Conservation (phyloP, 2,113 vertebrate genomes). For the Perca flavescens region DNA sequence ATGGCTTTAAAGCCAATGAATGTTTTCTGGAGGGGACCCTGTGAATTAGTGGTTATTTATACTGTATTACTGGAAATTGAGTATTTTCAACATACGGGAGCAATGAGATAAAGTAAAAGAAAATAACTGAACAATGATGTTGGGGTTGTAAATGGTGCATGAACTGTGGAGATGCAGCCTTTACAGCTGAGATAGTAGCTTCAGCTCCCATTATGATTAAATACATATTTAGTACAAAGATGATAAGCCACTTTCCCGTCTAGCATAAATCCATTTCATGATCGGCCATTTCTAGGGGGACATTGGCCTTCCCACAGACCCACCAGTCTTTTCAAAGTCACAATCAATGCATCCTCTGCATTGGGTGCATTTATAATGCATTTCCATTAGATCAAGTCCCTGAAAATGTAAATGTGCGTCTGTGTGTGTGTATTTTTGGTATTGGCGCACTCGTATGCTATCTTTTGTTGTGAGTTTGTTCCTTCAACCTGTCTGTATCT, state of each 20-base stretch:
- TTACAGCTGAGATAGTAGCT: not conserved
- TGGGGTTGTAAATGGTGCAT: slow-evolving; percentile 1
- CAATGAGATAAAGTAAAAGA: slow-evolving; percentile 3
- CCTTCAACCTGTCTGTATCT: slow-evolving; percentile 17
- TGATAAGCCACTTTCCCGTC: slow-evolving; percentile 32
- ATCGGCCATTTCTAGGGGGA: slow-evolving; percentile 30
- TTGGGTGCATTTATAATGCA: slow-evolving; percentile 27
- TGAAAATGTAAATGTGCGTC: slow-evolving; percentile 9
- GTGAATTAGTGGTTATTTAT: not conserved
- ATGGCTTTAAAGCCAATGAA: not conserved
- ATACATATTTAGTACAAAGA: slow-evolving; percentile 45
- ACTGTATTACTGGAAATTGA: not conserved
- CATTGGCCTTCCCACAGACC: slow-evolving; percentile 28
- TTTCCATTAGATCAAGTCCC: slow-evolving; percentile 20
- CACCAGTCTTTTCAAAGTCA: slow-evolving; percentile 28
- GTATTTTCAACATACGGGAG: not conserved
- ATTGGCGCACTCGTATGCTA: slow-evolving; percentile 1
- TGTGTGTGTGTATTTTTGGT: slow-evolving; percentile 20
- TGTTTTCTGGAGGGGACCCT: not conserved
- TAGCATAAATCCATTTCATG: slow-evolving; percentile 32
- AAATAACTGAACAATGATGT: not conserved
- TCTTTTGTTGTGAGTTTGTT: not conserved
- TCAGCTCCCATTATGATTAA: slow-evolving; percentile 19
- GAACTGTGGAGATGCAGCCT: not conserved
- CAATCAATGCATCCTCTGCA: slow-evolving; percentile 28